phyloP scores from a whole-genome alignment of 2,888 invertebrate species.

The Axea sp. region DNA sequence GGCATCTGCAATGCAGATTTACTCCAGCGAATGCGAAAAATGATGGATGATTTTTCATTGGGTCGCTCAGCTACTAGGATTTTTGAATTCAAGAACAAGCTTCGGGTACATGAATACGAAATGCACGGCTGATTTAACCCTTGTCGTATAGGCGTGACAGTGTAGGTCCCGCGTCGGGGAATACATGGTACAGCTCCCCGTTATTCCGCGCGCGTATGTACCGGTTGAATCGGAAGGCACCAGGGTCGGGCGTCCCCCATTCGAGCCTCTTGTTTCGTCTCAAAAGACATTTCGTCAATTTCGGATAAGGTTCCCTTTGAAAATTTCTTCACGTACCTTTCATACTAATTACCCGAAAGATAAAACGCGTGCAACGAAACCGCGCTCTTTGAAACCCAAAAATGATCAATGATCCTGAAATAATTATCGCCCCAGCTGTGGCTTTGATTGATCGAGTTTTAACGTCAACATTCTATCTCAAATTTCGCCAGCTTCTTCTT shows the following conservation, averaged over 20 bases:
- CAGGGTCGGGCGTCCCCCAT: constrained; percentile 40
- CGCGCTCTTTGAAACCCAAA: neutral
- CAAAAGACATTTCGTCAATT: constrained; percentile 56
- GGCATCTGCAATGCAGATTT: constrained; percentile 47
- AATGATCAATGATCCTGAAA: constrained; percentile 1
- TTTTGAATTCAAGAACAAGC: constrained; percentile 59
- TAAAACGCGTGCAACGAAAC: neutral
- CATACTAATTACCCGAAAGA: constrained; percentile 7
- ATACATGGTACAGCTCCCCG: constrained; percentile 57
- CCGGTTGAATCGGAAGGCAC: constrained; percentile 45
- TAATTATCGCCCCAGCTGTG: neutral
- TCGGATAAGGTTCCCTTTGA: constrained; percentile 14
- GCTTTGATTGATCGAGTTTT: constrained; percentile 8
- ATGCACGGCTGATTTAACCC: constrained; percentile 60
- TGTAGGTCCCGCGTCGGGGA: constrained; percentile 56
- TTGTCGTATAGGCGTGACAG: constrained; percentile 62
- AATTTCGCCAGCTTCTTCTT: neutral
- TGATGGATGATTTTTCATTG: constrained; percentile 49
- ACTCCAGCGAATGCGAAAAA: constrained; percentile 21
- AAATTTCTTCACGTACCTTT: constrained; percentile 2
- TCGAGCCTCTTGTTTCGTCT: constrained; percentile 37
- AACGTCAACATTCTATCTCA: constrained; percentile 1
- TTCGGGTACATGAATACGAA: constrained; percentile 55
- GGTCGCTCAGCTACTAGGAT: constrained; percentile 28
- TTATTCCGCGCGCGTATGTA: constrained; percentile 57